Conservation (phyloP, 2,888 invertebrate genomes). For the Hartigia nigra region DNA sequence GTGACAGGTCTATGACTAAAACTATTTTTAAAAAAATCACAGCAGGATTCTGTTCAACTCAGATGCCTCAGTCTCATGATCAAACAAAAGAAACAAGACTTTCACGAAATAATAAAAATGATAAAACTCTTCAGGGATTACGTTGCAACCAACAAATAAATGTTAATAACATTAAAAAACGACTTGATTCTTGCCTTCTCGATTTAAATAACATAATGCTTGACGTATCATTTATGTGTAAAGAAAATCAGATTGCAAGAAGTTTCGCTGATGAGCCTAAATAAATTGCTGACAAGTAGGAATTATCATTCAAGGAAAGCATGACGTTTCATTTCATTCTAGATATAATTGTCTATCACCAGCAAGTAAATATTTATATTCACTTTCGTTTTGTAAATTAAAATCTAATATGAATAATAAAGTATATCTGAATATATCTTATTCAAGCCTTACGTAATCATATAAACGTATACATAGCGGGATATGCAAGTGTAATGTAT, state of each 20-base stretch:
- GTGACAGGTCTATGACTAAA: background rate
- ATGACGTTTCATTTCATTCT: background rate
- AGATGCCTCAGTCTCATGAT: background rate
- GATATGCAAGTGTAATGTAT: background rate
- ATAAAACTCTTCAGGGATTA: background rate
- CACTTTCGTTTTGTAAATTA: background rate
- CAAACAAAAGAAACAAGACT: background rate
- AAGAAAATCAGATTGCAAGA: background rate
- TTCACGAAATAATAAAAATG: background rate
- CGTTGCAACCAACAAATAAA: slow-evolving; percentile 1
- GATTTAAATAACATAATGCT: slow-evolving; percentile 40
- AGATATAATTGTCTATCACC: background rate
- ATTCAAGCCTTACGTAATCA: background rate
- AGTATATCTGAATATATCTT: background rate
- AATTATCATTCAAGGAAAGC: background rate
- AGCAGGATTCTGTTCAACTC: background rate
- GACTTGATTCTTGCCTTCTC: slow-evolving; percentile 28
- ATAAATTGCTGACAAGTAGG: background rate
- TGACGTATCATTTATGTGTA: slow-evolving; percentile 20
- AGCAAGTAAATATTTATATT: background rate
- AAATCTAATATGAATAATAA: background rate
- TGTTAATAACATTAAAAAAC: slow-evolving; percentile 25
- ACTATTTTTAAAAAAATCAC: background rate
- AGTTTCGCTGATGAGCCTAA: background rate
- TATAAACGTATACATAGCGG: background rate